A percentile compares a stretch with the other conserved stretches of the same genome.
phyloP scores from a whole-genome alignment of 2,797 vertebrate genomes.

The Furcifer pardalis region DNA sequence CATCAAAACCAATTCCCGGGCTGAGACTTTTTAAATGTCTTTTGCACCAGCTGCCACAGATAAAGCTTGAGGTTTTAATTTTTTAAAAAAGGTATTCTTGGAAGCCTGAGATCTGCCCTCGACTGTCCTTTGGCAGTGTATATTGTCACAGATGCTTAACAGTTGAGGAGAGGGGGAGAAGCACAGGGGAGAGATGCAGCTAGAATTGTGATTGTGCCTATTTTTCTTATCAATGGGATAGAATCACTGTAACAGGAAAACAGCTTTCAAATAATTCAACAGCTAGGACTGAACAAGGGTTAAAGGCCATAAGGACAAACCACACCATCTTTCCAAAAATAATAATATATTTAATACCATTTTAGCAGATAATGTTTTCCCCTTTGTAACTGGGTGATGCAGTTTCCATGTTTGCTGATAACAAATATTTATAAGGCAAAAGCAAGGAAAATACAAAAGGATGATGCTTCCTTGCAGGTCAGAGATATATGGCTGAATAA shows the following conservation, averaged over 20 bases:
- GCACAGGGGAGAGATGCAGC: no score
- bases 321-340: background rate
- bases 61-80: background rate
- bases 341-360: no score
- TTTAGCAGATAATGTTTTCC: background rate
- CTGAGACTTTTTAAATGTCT: background rate
- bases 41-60: background rate
- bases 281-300: background rate
- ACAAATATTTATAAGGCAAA: background rate
- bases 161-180: background rate
- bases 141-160: background rate
- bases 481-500: background rate
- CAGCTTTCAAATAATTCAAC: background rate
- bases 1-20: background rate
- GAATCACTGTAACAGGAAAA: background rate
- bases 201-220: background rate
- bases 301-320: background rate
- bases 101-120: background rate
- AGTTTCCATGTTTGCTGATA: no score
- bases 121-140: background rate
- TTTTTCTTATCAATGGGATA: background rate
- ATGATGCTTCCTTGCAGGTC: background rate
- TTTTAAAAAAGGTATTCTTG: background rate
- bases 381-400: background rate
- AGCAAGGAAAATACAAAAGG: background rate